Evolutionary conservation across 2,888 invertebrate species (phyloP), one percentile per base, ranked within the genome.

Genomic region (Selenia dentaria): DNA sequence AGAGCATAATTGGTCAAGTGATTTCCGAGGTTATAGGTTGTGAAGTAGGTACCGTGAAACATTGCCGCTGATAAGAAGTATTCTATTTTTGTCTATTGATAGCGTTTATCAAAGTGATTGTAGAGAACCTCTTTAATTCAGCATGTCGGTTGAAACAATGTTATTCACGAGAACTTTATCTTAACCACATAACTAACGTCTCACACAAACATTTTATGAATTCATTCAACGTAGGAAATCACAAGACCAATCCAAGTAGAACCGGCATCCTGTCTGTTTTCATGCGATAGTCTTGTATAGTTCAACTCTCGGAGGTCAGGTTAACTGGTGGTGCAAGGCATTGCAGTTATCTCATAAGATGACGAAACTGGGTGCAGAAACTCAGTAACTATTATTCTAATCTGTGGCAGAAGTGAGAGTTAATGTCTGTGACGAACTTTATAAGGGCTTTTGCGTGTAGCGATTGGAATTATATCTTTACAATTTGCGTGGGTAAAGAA

Each of bases 271-370:
- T 10, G 10, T 14, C 10, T 24, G 37, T 20, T 38, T 20, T 9
- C 4, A 24, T 33, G 28, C 13, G 28, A 16, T 14, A 37, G 8
- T 27, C 8, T 36, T 26, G 20, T 18, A 11, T 25, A 9, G 25
- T 45, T 35, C 37, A 27, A 40, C 28, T 45, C 34, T 40, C 27
- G 28, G 20, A 40, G 52, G 25, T 60, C 56, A 32, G 48, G 40
- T 43, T 56, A n/a, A 49, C 49, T 67, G 64, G 71, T 62, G 48
- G 40, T 39, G 54, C 64, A 59, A 69, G 72, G 73, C 71, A 71
- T 62, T 59, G 59, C 54, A 62, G 70, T 71, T 79, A 78, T 77
- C 77, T 79, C 70, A 67, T 64, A 59, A 63, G 62, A 72, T 80
- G 74, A 74, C 69, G 83, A 77, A 79, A 81, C 66, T 54, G 52